Evolutionary conservation across 2,797 vertebrate species (phyloP).

Genomic region (Acanthurus lineatus): DNA sequence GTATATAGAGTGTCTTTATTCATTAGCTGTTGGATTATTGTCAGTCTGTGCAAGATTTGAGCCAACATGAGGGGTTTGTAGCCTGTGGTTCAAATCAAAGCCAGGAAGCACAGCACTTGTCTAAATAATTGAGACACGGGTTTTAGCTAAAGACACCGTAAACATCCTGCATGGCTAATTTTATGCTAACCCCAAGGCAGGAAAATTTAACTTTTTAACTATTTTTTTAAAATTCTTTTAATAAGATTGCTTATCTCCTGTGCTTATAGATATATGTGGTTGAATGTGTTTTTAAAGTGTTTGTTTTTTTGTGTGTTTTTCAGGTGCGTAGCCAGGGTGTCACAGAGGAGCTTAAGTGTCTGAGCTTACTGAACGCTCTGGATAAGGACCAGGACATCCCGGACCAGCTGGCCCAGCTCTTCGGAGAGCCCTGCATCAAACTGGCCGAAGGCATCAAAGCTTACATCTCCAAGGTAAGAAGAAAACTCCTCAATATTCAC

Average conservation of each 20-base stretch:
- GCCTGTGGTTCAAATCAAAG: background rate
- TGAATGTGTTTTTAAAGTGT: too few relatives aligned
- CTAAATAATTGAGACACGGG: too few relatives aligned
- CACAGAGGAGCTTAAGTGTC: conserved; percentile 88
- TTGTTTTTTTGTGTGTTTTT: conserved; percentile 21
- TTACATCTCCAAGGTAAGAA: conserved; percentile 88
- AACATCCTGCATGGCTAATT: too few relatives aligned
- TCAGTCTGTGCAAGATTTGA: background rate
- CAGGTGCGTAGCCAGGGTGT: conserved; percentile 88
- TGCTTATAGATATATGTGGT: too few relatives aligned
- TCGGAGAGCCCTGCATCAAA: conserved; percentile 89
- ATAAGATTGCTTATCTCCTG: too few relatives aligned
- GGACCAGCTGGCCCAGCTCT: conserved; percentile 85
- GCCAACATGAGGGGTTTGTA: background rate
- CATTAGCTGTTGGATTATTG: background rate
- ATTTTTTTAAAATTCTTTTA: too few relatives aligned
- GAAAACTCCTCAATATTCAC: too few relatives aligned
- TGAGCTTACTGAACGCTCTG: conserved; percentile 87
- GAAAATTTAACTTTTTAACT: background rate
- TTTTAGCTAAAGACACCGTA: too few relatives aligned
- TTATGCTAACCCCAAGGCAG: background rate
- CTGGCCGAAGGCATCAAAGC: conserved; percentile 90
- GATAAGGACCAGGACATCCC: conserved; percentile 86
- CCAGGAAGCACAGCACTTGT: background rate
- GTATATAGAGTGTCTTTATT: background rate